A percentile compares a stretch with the other conserved stretches of the same genome.
Conservation (phyloP, 2,113 vertebrate genomes). For the Myocastor coypus region DNA sequence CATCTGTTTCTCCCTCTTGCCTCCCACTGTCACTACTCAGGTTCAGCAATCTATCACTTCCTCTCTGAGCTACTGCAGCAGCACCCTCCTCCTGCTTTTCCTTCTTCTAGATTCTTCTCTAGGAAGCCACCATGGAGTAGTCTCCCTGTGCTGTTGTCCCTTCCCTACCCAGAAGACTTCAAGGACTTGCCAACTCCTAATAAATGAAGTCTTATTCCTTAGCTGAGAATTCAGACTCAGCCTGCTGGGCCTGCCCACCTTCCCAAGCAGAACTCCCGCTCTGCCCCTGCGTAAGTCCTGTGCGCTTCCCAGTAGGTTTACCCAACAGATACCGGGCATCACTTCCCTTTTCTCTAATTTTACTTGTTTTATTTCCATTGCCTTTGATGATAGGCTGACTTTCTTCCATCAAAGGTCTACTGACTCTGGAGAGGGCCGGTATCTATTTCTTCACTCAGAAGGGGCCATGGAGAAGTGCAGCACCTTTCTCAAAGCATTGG, state of each 20-base stretch:
- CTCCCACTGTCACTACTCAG: not conserved
- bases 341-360: not conserved
- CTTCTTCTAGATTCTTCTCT: not conserved
- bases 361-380: not conserved
- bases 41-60: not conserved
- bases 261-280: not conserved
- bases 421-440: not conserved
- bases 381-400: not conserved
- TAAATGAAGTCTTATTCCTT: not conserved
- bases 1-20: conserved; percentile 60
- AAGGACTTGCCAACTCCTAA: not conserved
- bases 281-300: not conserved
- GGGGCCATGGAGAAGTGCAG: not conserved
- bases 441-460: not conserved
- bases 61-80: not conserved
- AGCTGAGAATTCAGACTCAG: not conserved
- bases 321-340: fast-evolving
- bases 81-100: not conserved
- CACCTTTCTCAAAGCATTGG: not conserved
- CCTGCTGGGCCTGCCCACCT: not conserved
- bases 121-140: not conserved
- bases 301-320: not conserved
- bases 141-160: not conserved
- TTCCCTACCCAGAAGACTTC: not conserved
- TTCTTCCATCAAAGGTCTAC: not conserved